Conservation (phyloP, 2,888 invertebrate species). For the Rhogogaster chlorosoma region DNA sequence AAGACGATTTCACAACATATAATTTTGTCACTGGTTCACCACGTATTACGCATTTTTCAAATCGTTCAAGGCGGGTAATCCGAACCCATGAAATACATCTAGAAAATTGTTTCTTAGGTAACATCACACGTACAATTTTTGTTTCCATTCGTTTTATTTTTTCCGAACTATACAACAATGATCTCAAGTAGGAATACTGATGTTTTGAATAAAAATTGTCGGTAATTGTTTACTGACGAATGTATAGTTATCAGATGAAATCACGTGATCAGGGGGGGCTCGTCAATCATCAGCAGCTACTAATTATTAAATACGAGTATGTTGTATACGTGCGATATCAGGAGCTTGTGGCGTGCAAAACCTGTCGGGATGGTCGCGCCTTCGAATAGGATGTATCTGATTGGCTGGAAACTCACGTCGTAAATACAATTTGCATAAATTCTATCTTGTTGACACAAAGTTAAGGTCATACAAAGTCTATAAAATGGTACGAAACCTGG, state of each 20-base stretch:
- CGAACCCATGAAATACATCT: neutral
- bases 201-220: neutral
- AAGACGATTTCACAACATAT: neutral
- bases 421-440: slow-evolving; percentile 70
- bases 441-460: slow-evolving; percentile 57
- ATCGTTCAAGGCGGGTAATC: neutral
- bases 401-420: slow-evolving; percentile 62
- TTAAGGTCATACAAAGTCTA: slow-evolving; percentile 65
- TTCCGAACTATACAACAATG: neutral
- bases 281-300: slow-evolving; percentile 30
- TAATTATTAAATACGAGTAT: slow-evolving; percentile 2
- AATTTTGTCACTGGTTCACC: neutral
- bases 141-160: no score
- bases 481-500: slow-evolving; percentile 62
- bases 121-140: neutral
- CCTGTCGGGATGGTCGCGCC: slow-evolving; percentile 64
- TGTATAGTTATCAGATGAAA: slow-evolving; percentile 12
- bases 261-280: slow-evolving; percentile 51
- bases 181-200: neutral
- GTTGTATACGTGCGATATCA: slow-evolving; percentile 53
- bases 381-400: slow-evolving; percentile 58
- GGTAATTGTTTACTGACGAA: neutral
- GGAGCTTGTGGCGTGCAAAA: slow-evolving; percentile 58
- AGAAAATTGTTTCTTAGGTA: neutral
- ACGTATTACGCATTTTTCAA: neutral